Conservation (phyloP, 1,140 invertebrate species). For the Drosophila orena region DNA sequence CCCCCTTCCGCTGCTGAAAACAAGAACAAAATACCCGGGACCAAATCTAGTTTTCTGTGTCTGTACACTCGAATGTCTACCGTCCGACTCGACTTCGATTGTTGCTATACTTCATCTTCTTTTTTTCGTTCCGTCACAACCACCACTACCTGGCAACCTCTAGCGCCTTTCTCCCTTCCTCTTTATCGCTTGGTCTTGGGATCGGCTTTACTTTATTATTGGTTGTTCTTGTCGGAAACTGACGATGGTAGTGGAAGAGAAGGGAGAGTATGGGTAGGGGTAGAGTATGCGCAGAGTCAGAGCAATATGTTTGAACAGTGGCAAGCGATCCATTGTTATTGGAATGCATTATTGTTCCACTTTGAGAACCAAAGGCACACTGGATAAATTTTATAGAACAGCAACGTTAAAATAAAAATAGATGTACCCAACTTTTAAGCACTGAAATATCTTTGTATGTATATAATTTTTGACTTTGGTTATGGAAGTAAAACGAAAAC, state of each 20-base stretch:
- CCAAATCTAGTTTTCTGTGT: conserved; percentile 73
- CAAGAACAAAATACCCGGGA: not conserved
- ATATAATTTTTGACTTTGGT: no score
- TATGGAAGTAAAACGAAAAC: no score
- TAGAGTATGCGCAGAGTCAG: conserved; percentile 47
- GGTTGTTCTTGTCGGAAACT: conserved; percentile 69
- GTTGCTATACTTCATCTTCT: conserved; percentile 80
- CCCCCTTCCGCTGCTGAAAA: conserved; percentile 17
- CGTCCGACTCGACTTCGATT: conserved; percentile 29
- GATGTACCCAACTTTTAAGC: no score
- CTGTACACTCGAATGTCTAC: conserved; percentile 71
- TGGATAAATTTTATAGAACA: not conserved
- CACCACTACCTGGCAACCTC: conserved; percentile 49
- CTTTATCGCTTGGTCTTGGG: conserved; percentile 27
- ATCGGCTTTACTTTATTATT: conserved; percentile 79
- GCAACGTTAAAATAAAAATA: no score
- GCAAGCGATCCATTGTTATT: conserved; percentile 18
- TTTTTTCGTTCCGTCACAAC: conserved; percentile 63
- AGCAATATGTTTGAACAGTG: conserved; percentile 34
- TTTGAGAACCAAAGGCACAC: not conserved
- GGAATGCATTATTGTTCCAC: conserved; percentile 9
- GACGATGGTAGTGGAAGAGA: conserved; percentile 26
- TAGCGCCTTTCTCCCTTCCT: not conserved
- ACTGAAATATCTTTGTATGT: no score
- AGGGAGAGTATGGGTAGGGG: conserved; percentile 7